phyloP scores from a whole-genome alignment of 2,888 invertebrate genomes.

The Metacarcinus magister region DNA sequence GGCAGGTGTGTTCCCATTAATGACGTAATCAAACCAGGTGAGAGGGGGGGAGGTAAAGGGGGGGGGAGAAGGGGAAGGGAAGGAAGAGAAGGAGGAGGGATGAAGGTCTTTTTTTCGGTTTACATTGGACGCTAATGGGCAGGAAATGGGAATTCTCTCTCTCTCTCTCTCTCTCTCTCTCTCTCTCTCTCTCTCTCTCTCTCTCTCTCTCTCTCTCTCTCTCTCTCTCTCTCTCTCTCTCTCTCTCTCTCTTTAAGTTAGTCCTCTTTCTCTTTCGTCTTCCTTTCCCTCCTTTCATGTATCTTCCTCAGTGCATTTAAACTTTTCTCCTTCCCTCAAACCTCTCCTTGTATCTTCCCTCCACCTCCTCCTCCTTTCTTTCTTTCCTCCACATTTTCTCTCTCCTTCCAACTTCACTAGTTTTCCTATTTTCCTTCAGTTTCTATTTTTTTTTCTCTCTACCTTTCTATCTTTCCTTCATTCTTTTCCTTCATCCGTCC shows the following conservation, averaged over 20 bases:
- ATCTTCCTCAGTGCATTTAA: no score
- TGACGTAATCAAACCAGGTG: neutral
- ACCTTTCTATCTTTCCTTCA: no score
- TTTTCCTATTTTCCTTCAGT: no score
- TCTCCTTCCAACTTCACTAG: no score
- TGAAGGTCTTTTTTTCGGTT: neutral
- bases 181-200: constrained; percentile 48
- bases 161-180: constrained; percentile 49
- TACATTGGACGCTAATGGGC: neutral
- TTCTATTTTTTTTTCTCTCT: no score
- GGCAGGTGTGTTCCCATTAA: constrained; percentile 9
- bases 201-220: neutral
- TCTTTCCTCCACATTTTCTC: no score
- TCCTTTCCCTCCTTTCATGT: no score
- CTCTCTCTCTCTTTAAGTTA: no score
- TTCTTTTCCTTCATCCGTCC: no score
- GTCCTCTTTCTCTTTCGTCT: no score
- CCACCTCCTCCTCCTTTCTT: neutral
- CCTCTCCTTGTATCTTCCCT: neutral
- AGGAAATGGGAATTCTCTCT: constrained; percentile 39
- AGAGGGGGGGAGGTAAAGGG: neutral
- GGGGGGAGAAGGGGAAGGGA: neutral
- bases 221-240: no score
- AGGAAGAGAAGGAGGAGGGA: neutral
- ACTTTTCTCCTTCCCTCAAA: neutral